Evolutionary conservation across 2,797 vertebrate genomes (phyloP).

Genomic region (Anabas testudineus): DNA sequence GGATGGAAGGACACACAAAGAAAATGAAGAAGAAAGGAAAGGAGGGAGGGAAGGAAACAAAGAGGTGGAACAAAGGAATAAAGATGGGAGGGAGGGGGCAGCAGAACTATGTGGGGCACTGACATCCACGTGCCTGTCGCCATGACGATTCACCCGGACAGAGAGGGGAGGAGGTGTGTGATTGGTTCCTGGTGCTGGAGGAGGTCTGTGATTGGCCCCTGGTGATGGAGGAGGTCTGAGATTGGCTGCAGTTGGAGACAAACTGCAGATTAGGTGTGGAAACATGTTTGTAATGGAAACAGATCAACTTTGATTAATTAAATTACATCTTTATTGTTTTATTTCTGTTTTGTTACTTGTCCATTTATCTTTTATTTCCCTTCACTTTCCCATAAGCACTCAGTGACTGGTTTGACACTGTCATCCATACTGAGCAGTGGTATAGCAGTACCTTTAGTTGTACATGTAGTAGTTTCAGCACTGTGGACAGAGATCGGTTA

Average conservation of each 20-base stretch:
- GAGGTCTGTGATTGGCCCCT: background rate
- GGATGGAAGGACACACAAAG: no score
- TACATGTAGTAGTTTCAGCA: background rate
- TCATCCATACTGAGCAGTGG: no score
- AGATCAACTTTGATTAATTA: no score
- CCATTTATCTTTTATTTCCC: no score
- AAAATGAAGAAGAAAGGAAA: background rate
- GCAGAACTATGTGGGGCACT: conserved; percentile 57
- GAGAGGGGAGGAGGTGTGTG: conserved; percentile 7
- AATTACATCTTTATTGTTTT: no score
- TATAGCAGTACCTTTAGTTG: no score
- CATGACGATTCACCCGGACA: conserved; percentile 68
- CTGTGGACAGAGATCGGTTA: background rate
- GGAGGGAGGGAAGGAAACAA: background rate
- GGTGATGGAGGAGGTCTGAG: background rate
- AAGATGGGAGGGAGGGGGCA: background rate
- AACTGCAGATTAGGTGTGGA: no score
- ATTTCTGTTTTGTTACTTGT: no score
- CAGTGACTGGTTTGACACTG: no score
- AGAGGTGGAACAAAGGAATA: conserved; percentile 10
- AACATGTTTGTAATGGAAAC: no score
- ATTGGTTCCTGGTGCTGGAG: conserved; percentile 14
- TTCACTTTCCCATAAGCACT: no score
- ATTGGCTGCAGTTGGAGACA: no score
- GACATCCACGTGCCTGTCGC: conserved; percentile 78